These are phyloP conservation scores for Eupithecia centaureata DNA, from an alignment of 2,888 invertebrate species.

Conservation along the genomic window DNA sequence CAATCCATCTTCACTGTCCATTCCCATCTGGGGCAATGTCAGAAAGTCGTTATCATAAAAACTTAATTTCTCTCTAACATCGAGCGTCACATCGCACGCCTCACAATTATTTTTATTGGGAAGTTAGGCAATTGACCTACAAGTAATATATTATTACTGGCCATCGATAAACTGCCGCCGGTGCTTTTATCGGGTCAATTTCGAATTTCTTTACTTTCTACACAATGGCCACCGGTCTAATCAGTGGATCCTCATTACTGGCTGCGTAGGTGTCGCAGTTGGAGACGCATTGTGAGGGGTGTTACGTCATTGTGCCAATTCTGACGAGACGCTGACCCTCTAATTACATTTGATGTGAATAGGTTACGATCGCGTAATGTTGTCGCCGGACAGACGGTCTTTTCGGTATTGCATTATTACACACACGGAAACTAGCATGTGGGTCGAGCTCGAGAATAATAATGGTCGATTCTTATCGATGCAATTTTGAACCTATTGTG, in stretches of 20 bases:
- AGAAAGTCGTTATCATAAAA: slow-evolving; percentile 46
- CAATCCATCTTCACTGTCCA: slow-evolving; percentile 37
- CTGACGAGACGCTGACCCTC: slow-evolving; percentile 71
- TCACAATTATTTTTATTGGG: slow-evolving; percentile 68
- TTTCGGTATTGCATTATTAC: slow-evolving; percentile 60
- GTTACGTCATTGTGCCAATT: slow-evolving; percentile 73
- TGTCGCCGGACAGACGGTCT: slow-evolving; percentile 59
- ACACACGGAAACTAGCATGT: slow-evolving; percentile 61
- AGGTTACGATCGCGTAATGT: slow-evolving; percentile 68
- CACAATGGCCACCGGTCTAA: slow-evolving; percentile 48
- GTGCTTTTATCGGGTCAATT: slow-evolving; percentile 69
- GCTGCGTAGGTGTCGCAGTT: slow-evolving; percentile 55
- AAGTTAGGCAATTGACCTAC: slow-evolving; percentile 75
- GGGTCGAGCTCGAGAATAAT: slow-evolving; percentile 66
- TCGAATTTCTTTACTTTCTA: slow-evolving; percentile 73
- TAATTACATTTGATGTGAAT: slow-evolving; percentile 71
- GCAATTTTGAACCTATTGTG: slow-evolving; percentile 61
- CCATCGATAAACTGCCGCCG: slow-evolving; percentile 59
- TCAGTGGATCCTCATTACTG: slow-evolving; percentile 42
- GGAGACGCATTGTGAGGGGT: slow-evolving; percentile 41
- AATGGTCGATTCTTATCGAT: slow-evolving; percentile 55
- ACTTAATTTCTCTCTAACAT: slow-evolving; percentile 44
- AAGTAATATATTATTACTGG: slow-evolving; percentile 67
- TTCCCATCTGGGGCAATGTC: slow-evolving; percentile 41
- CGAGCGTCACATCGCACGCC: slow-evolving; percentile 53